Evolutionary conservation across 2,888 invertebrate species (phyloP), one percentile per base, ranked within the genome.

Genomic region (Lapara coniferarum): DNA sequence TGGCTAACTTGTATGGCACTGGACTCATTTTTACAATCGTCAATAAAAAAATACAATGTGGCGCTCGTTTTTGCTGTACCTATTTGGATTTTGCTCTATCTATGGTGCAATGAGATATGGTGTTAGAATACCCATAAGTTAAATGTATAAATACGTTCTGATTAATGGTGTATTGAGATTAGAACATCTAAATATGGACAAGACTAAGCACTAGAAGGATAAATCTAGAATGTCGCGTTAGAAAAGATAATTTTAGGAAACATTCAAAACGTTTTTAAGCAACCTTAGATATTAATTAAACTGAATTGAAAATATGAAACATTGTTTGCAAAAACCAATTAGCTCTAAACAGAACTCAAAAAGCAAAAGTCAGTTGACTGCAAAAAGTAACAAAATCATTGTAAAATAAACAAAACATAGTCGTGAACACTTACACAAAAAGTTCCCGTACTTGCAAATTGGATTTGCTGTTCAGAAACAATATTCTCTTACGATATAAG

Each of bases 21-120:
- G 89, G 77, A 77, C 84, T 86, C 87, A 88, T 89, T 89, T 89
- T 89, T 87, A 87, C 86, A 77, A 84, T 81, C 86, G 81, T 86
- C 86, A 88, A 87, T 85, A 89, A 85, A 89, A 85, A 86, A 86
- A 86, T 84, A 89, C 85, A 88, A 85, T 85, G 70, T 69, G 49
- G 19, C 44, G 25, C 14, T 8, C 25, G 53, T 63, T 63, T 63
- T 63, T 63, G 63, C 63, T 63, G 44, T 63, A 49, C 49, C 49
- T 46, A 46, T 63, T 63, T 49, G 6, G 63, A 19, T 46, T 19
- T 49, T 63, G 49, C 30, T 63, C 63, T 63, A 63, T 63, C 63
- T 63, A 63, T 63, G 63, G 63, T 49, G 49, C 49, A 49, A 63
- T 49, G 63, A 63, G 19, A 49, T 63, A 63, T 63, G 59, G n/a